Percentiles rank a stretch among this genome's conserved stretches.
These are phyloP conservation scores for Heliconius himera DNA, from an alignment of 1,140 invertebrate genomes.

Conservation along the genomic window DNA sequence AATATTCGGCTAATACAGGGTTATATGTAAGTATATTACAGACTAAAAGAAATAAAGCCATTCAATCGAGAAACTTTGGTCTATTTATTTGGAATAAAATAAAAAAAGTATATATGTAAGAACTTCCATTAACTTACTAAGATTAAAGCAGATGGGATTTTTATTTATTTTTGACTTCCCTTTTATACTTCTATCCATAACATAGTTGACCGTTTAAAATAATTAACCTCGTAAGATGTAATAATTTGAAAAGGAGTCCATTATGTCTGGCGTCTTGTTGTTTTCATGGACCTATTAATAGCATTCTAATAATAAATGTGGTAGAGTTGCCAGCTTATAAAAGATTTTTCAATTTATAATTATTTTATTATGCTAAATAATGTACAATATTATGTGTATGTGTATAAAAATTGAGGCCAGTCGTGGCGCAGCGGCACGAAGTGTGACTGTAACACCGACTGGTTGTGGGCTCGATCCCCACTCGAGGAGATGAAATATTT, in stretches of 20 bases:
- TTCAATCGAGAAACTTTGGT: background rate
- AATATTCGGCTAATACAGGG: too few relatives aligned
- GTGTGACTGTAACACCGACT: too few relatives aligned
- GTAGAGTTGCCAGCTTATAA: conserved; percentile 20
- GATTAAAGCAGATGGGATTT: background rate
- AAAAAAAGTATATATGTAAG: background rate
- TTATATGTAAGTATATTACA: too few relatives aligned
- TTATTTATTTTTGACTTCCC: conserved; percentile 16
- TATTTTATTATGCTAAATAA: too few relatives aligned
- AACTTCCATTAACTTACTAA: background rate
- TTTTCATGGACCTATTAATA: conserved; percentile 65
- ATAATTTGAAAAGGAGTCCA: conserved; percentile 28
- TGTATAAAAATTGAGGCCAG: too few relatives aligned
- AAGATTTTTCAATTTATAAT: background rate
- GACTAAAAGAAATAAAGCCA: background rate
- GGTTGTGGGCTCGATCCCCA: too few relatives aligned
- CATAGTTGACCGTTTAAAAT: conserved; percentile 28
- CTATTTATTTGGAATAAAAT: background rate
- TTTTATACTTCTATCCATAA: background rate
- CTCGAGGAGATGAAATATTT: too few relatives aligned
- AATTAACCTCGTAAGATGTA: conserved; percentile 30
- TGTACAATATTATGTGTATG: too few relatives aligned
- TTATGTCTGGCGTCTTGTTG: conserved; percentile 29
- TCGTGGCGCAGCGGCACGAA: too few relatives aligned
- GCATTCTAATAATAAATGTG: conserved; percentile 52